Percentiles rank a stretch among this genome's conserved stretches.
phyloP scores from a whole-genome alignment of 2,113 vertebrate genomes.

The Cavia aperea region DNA sequence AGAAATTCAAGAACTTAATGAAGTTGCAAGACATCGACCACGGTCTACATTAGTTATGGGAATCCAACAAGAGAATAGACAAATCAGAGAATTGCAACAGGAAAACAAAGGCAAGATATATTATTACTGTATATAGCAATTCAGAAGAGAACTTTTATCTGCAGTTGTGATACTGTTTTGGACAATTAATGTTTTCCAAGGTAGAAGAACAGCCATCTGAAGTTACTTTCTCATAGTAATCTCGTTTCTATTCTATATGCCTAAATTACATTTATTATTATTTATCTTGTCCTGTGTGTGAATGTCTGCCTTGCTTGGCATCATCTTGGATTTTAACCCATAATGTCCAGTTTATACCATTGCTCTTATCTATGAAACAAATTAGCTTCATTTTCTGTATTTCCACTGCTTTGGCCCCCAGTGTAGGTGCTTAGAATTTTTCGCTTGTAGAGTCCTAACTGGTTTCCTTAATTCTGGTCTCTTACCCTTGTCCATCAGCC shows the following conservation, averaged over 20 bases:
- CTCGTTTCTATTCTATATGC: not conserved
- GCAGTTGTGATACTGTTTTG: not conserved
- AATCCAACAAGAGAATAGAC: constrained; percentile 98
- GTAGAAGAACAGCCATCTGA: not conserved
- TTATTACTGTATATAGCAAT: not conserved
- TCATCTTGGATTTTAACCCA: not conserved
- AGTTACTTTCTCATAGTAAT: not conserved
- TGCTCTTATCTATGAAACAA: not conserved
- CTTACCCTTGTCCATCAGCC: not conserved
- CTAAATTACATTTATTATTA: not conserved
- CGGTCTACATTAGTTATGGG: constrained; percentile 94
- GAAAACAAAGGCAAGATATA: constrained; percentile 91
- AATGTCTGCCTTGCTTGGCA: not conserved
- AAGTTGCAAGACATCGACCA: constrained; percentile 94
- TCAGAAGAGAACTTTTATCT: not conserved
- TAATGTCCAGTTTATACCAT: not conserved
- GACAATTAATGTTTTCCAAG: not conserved
- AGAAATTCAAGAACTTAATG: constrained; percentile 93
- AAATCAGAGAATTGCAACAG: constrained; percentile 94
- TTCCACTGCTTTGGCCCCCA: not conserved
- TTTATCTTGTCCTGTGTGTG: not conserved
- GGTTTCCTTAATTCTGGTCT: not conserved
- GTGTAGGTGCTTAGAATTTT: not conserved
- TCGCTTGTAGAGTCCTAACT: not conserved
- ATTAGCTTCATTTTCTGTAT: not conserved